A percentile compares a stretch with the other conserved stretches of the same genome.
Evolutionary conservation across 2,797 vertebrate genomes (phyloP).

Genomic region (Gymnodraco acuticeps): DNA sequence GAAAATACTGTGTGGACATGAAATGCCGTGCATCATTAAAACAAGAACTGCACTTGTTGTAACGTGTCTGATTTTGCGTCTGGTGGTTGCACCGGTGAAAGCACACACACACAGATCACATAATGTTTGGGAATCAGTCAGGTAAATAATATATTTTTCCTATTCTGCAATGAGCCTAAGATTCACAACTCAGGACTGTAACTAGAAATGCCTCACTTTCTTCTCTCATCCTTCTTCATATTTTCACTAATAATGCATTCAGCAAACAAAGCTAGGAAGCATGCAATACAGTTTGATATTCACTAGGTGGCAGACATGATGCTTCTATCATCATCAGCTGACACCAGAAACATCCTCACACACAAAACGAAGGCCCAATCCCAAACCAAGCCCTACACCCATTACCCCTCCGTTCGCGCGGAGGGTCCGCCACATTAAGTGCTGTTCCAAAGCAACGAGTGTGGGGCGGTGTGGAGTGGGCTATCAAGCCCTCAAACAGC

Average conservation of each 20-base stretch:
- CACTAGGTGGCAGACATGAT: conserved; percentile 21
- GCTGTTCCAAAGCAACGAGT: too few species aligned
- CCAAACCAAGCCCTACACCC: too few species aligned
- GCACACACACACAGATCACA: background rate
- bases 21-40: conserved; percentile 66
- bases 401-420: too few species aligned
- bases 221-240: background rate
- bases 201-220: background rate
- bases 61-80: conserved; percentile 9
- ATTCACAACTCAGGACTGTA: background rate
- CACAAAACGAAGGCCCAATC: background rate
- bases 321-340: conserved; percentile 3
- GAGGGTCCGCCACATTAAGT: too few species aligned
- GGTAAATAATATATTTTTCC: background rate
- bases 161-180: background rate
- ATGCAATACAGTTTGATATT: background rate
- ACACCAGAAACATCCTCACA: background rate
- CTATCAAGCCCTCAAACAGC: too few species aligned
- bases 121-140: background rate
- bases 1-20: conserved; percentile 19
- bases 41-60: conserved; percentile 32
- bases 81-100: background rate
- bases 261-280: background rate
- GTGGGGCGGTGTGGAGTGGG: too few species aligned
- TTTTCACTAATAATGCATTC: background rate